phyloP scores from a whole-genome alignment of 2,888 invertebrate species.

The Parnassius mnemosyne region DNA sequence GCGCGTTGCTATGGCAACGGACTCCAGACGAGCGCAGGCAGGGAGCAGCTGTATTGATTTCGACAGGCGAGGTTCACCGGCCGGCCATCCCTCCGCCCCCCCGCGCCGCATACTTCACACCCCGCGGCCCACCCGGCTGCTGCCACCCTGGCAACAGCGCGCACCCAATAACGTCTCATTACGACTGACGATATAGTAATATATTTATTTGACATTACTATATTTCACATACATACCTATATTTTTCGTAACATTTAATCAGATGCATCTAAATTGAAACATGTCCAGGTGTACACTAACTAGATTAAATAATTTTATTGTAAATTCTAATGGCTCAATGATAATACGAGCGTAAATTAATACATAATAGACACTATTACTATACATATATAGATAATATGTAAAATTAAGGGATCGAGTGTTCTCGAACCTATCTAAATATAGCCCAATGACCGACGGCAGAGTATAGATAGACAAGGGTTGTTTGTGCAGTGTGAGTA shows the following conservation, averaged over 20 bases:
- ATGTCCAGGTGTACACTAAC: not conserved
- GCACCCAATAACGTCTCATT: slow-evolving; percentile 13
- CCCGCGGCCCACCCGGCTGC: slow-evolving; percentile 15
- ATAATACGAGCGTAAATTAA: slow-evolving; percentile 4
- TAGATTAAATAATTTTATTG: slow-evolving; percentile 2
- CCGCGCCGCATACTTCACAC: slow-evolving; percentile 15
- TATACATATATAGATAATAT: not conserved
- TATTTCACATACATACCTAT: not conserved
- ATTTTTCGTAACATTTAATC: slow-evolving; percentile 7
- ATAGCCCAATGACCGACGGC: slow-evolving; percentile 3
- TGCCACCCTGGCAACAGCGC: slow-evolving; percentile 22
- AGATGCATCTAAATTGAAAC: slow-evolving; percentile 8
- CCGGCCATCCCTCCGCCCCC: slow-evolving; percentile 46
- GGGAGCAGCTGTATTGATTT: slow-evolving; percentile 82
- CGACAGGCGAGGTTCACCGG: slow-evolving; percentile 71
- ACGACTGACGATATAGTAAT: not conserved
- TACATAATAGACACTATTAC: slow-evolving; percentile 4
- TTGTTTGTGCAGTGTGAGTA: not conserved
- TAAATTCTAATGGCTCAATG: not conserved
- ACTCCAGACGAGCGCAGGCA: slow-evolving; percentile 64
- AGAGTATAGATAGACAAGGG: not conserved
- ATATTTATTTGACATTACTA: slow-evolving; percentile 1
- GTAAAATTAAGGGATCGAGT: not conserved
- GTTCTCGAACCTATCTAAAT: slow-evolving; percentile 15
- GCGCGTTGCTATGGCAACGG: slow-evolving; percentile 71